Percentiles rank a stretch among this genome's conserved stretches.
Evolutionary conservation across 2,113 vertebrate genomes (phyloP).

Genomic region (Craseonycteris thonglongyai): DNA sequence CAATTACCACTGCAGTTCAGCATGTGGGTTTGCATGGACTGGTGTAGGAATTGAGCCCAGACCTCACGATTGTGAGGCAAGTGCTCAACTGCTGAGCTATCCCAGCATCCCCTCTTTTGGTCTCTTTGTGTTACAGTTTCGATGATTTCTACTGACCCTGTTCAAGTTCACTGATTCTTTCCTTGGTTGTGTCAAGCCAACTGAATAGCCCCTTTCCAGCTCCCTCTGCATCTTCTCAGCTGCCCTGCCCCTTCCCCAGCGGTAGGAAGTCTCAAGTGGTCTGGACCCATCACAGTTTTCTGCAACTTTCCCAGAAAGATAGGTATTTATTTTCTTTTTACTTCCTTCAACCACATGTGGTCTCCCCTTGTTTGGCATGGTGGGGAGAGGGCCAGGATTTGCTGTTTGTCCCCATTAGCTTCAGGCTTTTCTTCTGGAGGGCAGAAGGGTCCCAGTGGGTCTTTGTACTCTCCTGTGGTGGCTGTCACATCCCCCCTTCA

Average conservation of each 20-base stretch:
- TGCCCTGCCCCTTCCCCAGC: neutral
- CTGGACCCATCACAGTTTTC: neutral
- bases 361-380: neutral
- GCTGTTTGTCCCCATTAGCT: neutral
- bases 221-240: neutral
- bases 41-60: too few relatives aligned
- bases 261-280: neutral
- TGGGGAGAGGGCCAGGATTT: neutral
- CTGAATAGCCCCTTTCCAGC: neutral
- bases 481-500: neutral
- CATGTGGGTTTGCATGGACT: too few relatives aligned
- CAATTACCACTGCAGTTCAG: too few relatives aligned
- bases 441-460: neutral
- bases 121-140: neutral
- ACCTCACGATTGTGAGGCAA: too few relatives aligned
- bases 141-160: neutral
- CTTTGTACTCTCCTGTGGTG: neutral
- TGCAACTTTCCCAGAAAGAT: neutral
- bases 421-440: neutral
- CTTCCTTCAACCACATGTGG: neutral
- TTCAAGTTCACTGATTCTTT: neutral
- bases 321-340: neutral
- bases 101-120: too few relatives aligned
- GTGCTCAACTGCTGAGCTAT: too few relatives aligned
- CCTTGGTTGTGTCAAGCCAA: neutral